These are phyloP conservation scores for Propithecus coquereli DNA, from an alignment of 2,113 vertebrate species.

Conservation along the genomic window DNA sequence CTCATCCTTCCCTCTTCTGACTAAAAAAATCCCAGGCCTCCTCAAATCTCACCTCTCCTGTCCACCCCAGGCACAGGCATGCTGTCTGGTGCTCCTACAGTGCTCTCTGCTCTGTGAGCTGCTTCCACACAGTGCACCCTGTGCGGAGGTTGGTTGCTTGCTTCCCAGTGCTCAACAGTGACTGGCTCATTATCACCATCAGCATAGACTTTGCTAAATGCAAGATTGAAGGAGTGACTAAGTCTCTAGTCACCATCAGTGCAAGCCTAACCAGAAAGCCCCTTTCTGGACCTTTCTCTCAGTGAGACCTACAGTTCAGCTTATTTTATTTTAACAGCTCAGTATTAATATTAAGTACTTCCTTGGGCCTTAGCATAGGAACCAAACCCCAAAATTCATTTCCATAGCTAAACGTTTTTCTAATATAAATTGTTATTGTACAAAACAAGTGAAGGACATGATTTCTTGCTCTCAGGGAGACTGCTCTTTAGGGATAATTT, in stretches of 20 bases:
- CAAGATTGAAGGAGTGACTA: not conserved
- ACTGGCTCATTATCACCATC: not conserved
- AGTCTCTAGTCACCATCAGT: not conserved
- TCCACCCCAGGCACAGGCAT: not conserved
- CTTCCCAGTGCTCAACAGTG: not conserved
- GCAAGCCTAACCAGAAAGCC: not conserved
- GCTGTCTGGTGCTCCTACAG: not conserved
- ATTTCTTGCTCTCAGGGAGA: not conserved
- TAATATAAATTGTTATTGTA: not conserved
- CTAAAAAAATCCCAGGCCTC: not conserved
- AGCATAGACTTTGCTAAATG: not conserved
- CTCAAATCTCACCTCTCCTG: too few species aligned
- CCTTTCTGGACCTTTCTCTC: not conserved
- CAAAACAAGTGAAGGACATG: not conserved
- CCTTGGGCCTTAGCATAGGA: not conserved
- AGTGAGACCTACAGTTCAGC: not conserved
- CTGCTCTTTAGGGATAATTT: conserved; percentile 21
- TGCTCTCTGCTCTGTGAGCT: not conserved
- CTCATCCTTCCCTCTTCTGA: not conserved
- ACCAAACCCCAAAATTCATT: not conserved
- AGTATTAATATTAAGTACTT: not conserved
- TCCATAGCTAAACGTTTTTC: not conserved
- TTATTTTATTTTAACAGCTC: not conserved
- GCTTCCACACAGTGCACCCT: not conserved
- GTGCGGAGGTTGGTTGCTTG: not conserved